Conservation (phyloP, 2,888 invertebrate genomes). For the Drosophila diplacantha region DNA sequence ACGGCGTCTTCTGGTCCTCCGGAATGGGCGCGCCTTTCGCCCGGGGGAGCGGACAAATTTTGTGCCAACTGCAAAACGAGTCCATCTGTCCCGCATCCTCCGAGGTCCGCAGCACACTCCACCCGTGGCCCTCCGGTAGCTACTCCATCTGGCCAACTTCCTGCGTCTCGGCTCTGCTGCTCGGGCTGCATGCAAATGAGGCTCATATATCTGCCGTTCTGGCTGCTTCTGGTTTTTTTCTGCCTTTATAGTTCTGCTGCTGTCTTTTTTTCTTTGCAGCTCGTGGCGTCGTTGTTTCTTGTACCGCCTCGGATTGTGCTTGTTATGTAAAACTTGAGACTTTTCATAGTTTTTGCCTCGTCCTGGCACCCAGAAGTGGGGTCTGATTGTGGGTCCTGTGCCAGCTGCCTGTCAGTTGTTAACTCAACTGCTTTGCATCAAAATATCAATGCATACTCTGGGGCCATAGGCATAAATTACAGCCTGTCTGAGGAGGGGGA, state of each 20-base stretch:
- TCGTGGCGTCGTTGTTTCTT: conserved; percentile 31
- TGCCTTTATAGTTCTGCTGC: conserved; percentile 18
- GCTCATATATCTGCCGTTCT: conserved; percentile 53
- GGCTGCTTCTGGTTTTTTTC: conserved; percentile 5
- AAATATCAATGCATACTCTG: conserved; percentile 61
- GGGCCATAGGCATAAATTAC: conserved; percentile 61
- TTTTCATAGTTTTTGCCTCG: conserved; percentile 24
- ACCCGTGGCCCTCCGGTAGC: not conserved
- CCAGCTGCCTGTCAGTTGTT: conserved; percentile 54
- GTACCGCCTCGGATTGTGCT: conserved; percentile 41
- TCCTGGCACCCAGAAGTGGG: not conserved
- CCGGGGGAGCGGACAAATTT: conserved; percentile 42
- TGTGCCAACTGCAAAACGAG: conserved; percentile 61
- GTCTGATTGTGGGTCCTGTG: conserved; percentile 9
- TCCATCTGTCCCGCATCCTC: conserved; percentile 37
- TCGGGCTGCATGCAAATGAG: conserved; percentile 59
- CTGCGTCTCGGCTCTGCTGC: conserved; percentile 35
- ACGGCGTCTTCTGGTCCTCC: conserved; percentile 14
- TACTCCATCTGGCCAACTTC: conserved; percentile 25
- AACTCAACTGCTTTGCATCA: conserved; percentile 64
- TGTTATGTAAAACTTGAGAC: conserved; percentile 51
- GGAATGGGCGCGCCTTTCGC: conserved; percentile 56
- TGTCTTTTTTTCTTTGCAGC: not conserved
- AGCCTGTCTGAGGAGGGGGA: conserved; percentile 10
- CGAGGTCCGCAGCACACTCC: conserved; percentile 1